phyloP scores from a whole-genome alignment of 1,140 invertebrate species.

The Drosophila bifasciata region DNA sequence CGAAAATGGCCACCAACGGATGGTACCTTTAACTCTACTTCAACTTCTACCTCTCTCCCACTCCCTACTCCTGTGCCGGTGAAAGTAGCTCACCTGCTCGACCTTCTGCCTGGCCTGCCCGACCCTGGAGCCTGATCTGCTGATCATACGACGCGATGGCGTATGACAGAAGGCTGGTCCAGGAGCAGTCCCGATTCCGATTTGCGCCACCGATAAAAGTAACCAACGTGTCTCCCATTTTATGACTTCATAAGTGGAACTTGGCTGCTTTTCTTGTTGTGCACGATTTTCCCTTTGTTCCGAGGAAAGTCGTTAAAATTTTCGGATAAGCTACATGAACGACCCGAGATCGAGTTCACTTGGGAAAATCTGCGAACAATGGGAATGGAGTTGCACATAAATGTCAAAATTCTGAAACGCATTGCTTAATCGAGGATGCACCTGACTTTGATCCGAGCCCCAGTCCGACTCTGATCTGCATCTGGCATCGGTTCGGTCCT shows the following conservation, averaged over 20 bases:
- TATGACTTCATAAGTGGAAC: slow-evolving; percentile 82
- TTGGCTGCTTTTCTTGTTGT: slow-evolving; percentile 62
- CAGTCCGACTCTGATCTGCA: slow-evolving; percentile 21
- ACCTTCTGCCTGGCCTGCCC: slow-evolving; percentile 19
- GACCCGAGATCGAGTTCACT: slow-evolving; percentile 21
- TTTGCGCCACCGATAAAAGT: slow-evolving; percentile 59
- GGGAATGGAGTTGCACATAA: slow-evolving; percentile 58
- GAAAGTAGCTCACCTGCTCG: slow-evolving; percentile 37
- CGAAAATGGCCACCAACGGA: slow-evolving; percentile 60
- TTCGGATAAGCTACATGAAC: slow-evolving; percentile 56
- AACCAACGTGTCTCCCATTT: slow-evolving; percentile 60
- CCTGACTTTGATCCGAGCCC: slow-evolving; percentile 29
- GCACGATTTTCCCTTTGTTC: slow-evolving; percentile 75
- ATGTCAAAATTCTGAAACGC: slow-evolving; percentile 75
- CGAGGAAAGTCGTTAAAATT: slow-evolving; percentile 79
- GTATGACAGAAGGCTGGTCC: slow-evolving; percentile 17
- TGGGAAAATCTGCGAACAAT: slow-evolving; percentile 57
- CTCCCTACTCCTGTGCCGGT: neutral
- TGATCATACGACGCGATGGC: slow-evolving; percentile 54
- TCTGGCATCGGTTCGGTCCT: slow-evolving; percentile 35
- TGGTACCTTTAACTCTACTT: too few relatives aligned
- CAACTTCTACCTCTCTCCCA: neutral
- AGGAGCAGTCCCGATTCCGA: slow-evolving; percentile 27
- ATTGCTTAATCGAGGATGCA: slow-evolving; percentile 72
- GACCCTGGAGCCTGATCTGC: slow-evolving; percentile 31